phyloP scores from a whole-genome alignment of 2,113 vertebrate genomes.

The Pardalotus punctatus region DNA sequence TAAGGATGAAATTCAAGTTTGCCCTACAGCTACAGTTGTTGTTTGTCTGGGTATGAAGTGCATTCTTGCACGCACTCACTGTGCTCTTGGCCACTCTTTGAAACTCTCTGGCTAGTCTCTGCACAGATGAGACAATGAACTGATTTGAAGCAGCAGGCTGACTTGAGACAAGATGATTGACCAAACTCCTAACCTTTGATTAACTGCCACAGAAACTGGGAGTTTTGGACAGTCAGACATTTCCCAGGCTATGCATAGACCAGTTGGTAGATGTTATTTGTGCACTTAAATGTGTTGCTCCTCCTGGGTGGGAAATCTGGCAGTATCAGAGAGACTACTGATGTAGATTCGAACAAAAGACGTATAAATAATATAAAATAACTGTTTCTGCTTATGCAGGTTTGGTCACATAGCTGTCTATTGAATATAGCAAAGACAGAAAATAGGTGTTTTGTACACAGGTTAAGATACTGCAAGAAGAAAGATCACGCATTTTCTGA shows the following conservation, averaged over 20 bases:
- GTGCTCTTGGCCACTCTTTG: background rate
- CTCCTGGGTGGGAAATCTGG: background rate
- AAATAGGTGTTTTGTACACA: background rate
- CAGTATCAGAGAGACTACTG: background rate
- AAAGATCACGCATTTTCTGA: background rate
- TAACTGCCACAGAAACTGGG: background rate
- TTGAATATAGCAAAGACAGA: background rate
- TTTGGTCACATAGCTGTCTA: background rate
- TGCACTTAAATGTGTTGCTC: background rate
- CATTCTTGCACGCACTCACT: background rate
- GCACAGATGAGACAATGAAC: background rate
- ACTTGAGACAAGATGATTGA: background rate
- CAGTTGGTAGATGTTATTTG: background rate
- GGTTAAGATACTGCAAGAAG: background rate
- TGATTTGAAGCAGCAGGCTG: background rate
- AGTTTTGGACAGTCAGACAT: background rate
- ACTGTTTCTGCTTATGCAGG: background rate
- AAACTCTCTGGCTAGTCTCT: background rate
- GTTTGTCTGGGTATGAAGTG: background rate
- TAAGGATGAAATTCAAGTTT: background rate
- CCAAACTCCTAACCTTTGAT: background rate
- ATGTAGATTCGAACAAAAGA: background rate
- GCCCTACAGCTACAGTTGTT: background rate
- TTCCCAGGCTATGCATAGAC: background rate
- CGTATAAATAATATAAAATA: background rate